phyloP scores from a whole-genome alignment of 2,797 vertebrate genomes.

The Lithobates sylvaticus region DNA sequence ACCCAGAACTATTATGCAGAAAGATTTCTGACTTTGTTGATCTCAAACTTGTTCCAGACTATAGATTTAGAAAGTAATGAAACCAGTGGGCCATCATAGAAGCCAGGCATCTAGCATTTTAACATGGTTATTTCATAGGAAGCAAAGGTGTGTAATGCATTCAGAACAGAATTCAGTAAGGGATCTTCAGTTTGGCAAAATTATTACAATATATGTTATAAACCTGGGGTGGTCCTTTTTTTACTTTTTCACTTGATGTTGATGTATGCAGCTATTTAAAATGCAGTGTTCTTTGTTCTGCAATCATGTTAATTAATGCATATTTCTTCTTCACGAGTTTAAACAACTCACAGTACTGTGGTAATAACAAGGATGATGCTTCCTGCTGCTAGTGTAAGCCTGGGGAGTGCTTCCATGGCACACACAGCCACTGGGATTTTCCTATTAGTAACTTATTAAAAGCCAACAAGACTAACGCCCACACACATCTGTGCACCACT shows the following conservation, averaged over 20 bases:
- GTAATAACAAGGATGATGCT: neutral
- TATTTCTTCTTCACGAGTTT: neutral
- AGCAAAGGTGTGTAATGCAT: too few relatives aligned
- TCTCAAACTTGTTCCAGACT: too few relatives aligned
- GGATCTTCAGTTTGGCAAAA: neutral
- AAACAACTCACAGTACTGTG: conserved; percentile 1
- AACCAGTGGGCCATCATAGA: too few relatives aligned
- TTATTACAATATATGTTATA: too few relatives aligned
- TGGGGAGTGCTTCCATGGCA: conserved; percentile 27
- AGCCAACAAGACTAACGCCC: conserved; percentile 12
- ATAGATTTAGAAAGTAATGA: too few relatives aligned
- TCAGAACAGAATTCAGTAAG: too few relatives aligned
- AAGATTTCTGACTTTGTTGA: too few relatives aligned
- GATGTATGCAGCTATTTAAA: neutral
- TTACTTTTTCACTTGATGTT: neutral
- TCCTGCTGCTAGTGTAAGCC: neutral
- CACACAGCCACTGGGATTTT: conserved; percentile 24
- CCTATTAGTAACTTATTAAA: neutral
- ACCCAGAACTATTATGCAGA: too few relatives aligned
- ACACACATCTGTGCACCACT: conserved; percentile 23
- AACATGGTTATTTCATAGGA: too few relatives aligned
- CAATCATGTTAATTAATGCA: conserved; percentile 4
- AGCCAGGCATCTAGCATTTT: too few relatives aligned
- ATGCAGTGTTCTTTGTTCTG: neutral
- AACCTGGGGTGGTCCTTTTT: neutral